Base-by-base conservation (phyloP, 2,113 vertebrate species). In the Thamnophis sirtalis region DNA sequence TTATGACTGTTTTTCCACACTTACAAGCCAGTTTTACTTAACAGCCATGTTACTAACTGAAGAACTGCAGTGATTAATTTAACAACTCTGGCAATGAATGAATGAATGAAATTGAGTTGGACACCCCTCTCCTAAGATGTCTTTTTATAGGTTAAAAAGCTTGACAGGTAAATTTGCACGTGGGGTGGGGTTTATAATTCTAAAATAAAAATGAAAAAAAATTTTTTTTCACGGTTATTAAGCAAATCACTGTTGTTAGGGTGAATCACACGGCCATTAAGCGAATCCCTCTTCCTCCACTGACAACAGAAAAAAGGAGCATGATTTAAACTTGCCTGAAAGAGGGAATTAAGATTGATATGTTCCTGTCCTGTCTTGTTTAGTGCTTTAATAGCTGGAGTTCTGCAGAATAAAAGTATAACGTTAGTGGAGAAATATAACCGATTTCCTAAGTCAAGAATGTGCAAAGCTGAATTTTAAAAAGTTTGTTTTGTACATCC, bases 281-380 rank as follows among this genome's bases (percentile, higher is more conserved):
- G 60, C 11, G 0, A 68, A 68, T n/a, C 28, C 28, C 33, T 0
- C 13, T 33, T 15, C 11, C 63, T 33, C 13, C 28, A n/a, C 0
- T n/a, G 63, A 15, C 73, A 43, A 22, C 17, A 80, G 33, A 38
- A 80, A 58, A 68, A 5, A 2, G 7, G 1, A 10, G 0, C 28
- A 92, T 8, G 43, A 22, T 0, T 3, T 19, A 91, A 49, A 93
- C 73, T 96, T 97, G 98, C 99, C 98, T 98, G 93, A 95, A 98
- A 99, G 56, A 99, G 98, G 0, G 98, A 94, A 9, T 98, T 94
- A 58, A 98, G 92, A 92, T 96, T 98, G 92, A 99, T 98, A 92
- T 98, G 95, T 0, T 94, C 96, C 93, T 98, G 98, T 50, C 99
- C 98, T 0, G 98, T 99, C 48, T 96, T 95, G 94, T 99, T 99